Conservation (phyloP, 1,140 invertebrate species). For the Mesaphorura yosii region DNA sequence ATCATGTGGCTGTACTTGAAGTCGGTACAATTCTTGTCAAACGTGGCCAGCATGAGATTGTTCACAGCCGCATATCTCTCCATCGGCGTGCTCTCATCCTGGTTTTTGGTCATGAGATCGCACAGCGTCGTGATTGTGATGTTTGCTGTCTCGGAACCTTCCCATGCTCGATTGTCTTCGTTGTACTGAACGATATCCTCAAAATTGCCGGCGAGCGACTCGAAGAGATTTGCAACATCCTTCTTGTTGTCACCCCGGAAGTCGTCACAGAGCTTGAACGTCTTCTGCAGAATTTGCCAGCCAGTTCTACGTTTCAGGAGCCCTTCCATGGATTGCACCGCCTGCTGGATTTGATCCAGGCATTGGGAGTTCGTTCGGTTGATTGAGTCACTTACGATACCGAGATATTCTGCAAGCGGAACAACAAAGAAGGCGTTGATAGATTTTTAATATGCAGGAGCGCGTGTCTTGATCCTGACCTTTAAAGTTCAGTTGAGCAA, state of each 20-base stretch:
- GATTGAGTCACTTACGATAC: constrained; percentile 58
- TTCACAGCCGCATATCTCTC: constrained; percentile 62
- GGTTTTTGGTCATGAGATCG: constrained; percentile 56
- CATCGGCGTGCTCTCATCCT: constrained; percentile 40
- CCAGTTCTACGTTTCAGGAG: constrained; percentile 50
- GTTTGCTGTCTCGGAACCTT: constrained; percentile 47
- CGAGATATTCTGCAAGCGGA: constrained; percentile 51
- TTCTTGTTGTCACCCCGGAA: constrained; percentile 51
- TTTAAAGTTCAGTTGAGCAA: constrained; percentile 70
- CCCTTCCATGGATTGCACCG: constrained; percentile 51
- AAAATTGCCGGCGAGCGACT: constrained; percentile 67
- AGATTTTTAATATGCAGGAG: too few species aligned
- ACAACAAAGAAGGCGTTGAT: too few species aligned
- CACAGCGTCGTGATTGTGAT: constrained; percentile 72
- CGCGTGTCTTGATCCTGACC: too few species aligned
- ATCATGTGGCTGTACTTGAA: constrained; percentile 71
- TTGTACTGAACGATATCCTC: constrained; percentile 87
- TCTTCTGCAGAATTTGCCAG: constrained; percentile 48
- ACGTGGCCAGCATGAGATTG: constrained; percentile 51
- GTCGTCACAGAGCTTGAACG: constrained; percentile 66
- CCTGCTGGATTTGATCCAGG: constrained; percentile 48
- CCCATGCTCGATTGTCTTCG: constrained; percentile 70
- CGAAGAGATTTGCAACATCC: constrained; percentile 69
- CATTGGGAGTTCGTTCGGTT: constrained; percentile 50
- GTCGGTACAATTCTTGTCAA: constrained; percentile 66